These are phyloP conservation scores for Medauroidea extradentata DNA, from an alignment of 1,140 invertebrate genomes.

Conservation along the genomic window DNA sequence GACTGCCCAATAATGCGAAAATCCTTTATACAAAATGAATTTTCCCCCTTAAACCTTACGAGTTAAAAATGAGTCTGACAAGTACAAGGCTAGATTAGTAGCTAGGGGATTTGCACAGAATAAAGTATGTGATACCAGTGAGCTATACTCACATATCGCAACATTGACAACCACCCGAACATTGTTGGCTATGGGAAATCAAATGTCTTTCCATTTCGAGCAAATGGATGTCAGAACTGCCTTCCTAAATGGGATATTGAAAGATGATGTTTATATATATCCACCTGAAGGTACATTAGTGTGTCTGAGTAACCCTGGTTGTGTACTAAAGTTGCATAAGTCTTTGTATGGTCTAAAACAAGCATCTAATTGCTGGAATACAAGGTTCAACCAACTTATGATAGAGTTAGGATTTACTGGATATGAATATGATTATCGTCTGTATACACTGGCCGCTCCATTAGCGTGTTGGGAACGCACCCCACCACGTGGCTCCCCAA, in stretches of 20 bases:
- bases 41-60: not conserved
- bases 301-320: constrained; percentile 31
- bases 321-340: constrained; percentile 5
- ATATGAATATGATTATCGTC: constrained; percentile 13
- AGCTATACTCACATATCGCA: not conserved
- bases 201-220: not conserved
- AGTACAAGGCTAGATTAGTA: not conserved
- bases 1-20: not conserved
- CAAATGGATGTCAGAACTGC: not conserved
- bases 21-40: not conserved
- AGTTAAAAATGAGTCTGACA: not conserved
- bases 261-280: not conserved
- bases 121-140: not conserved
- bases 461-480: too few species aligned
- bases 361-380: constrained; percentile 15
- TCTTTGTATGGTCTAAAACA: constrained; percentile 16
- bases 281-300: not conserved
- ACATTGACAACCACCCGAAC: not conserved
- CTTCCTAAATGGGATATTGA: not conserved
- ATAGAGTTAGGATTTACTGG: not conserved
- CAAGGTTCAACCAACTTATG: constrained; percentile 13
- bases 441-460: constrained; percentile 5
- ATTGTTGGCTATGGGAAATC: not conserved
- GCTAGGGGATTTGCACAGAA: not conserved
- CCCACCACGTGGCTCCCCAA: too few species aligned